Evolutionary conservation across 2,797 vertebrate species (phyloP).

Genomic region (Manis javanica): DNA sequence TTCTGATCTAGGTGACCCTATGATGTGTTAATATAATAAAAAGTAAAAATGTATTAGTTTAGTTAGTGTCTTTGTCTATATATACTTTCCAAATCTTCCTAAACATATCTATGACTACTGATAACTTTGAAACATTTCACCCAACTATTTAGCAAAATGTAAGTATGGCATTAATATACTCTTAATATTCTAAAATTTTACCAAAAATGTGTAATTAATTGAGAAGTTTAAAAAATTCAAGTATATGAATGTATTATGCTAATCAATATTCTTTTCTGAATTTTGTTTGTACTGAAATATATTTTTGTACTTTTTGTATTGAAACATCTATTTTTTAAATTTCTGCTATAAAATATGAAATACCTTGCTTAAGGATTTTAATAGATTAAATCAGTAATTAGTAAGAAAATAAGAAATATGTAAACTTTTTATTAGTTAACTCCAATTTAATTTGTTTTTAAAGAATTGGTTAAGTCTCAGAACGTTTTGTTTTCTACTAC

Average conservation of each 20-base stretch:
- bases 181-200: not conserved
- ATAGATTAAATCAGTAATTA: not conserved
- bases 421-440: not conserved
- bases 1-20: no score
- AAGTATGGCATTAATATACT: not conserved
- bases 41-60: no score
- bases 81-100: not conserved
- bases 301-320: not conserved
- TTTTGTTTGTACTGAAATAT: not conserved
- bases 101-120: not conserved
- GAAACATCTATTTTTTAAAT: not conserved
- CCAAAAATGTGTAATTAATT: not conserved
- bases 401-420: not conserved
- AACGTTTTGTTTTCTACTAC: not conserved
- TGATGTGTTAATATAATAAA: no score
- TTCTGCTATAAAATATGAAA: not conserved
- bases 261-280: not conserved
- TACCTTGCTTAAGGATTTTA: not conserved
- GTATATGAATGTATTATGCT: not conserved
- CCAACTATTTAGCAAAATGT: not conserved
- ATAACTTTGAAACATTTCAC: not conserved
- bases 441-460: not conserved
- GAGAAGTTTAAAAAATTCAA: not conserved
- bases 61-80: not conserved
- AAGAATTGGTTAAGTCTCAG: not conserved